Percentiles rank a stretch among this genome's conserved stretches.
phyloP scores from a whole-genome alignment of 1,140 invertebrate species.

The Lamellibrachia luymesi region DNA sequence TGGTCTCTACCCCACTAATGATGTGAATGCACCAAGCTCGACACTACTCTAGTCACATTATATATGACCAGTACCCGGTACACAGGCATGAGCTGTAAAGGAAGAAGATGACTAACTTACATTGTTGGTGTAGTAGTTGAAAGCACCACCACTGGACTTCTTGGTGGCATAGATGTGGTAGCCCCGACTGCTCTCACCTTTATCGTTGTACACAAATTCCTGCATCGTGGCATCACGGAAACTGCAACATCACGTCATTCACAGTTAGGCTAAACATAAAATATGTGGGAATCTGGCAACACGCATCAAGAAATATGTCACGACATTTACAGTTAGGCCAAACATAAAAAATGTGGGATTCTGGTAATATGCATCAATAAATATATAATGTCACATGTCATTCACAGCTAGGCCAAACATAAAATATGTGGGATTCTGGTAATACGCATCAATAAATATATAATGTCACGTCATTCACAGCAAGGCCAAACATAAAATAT shows the following conservation, averaged over 20 bases:
- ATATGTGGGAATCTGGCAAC: conserved; percentile 34
- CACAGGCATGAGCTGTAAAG: neutral
- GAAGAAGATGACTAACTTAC: neutral
- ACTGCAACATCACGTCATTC: neutral
- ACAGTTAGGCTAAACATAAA: neutral
- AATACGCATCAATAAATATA: neutral
- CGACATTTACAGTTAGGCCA: too few relatives aligned
- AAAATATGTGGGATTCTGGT: neutral
- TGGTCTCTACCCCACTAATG: too few relatives aligned
- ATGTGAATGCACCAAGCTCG: too few relatives aligned
- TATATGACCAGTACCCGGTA: too few relatives aligned
- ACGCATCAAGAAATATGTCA: conserved; percentile 28
- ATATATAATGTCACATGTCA: neutral
- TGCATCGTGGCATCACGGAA: conserved; percentile 49
- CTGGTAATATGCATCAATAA: neutral
- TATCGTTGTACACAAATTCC: conserved; percentile 42
- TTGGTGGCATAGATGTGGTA: conserved; percentile 48
- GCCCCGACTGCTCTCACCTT: conserved; percentile 50
- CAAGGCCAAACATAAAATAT: neutral
- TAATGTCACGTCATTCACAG: neutral
- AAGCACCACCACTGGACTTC: neutral
- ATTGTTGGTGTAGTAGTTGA: conserved; percentile 1
- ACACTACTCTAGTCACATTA: too few relatives aligned
- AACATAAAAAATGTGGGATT: neutral
- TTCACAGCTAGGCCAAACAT: neutral